Base-by-base conservation (phyloP, 1,140 invertebrate genomes). In the Megathymus violae region DNA sequence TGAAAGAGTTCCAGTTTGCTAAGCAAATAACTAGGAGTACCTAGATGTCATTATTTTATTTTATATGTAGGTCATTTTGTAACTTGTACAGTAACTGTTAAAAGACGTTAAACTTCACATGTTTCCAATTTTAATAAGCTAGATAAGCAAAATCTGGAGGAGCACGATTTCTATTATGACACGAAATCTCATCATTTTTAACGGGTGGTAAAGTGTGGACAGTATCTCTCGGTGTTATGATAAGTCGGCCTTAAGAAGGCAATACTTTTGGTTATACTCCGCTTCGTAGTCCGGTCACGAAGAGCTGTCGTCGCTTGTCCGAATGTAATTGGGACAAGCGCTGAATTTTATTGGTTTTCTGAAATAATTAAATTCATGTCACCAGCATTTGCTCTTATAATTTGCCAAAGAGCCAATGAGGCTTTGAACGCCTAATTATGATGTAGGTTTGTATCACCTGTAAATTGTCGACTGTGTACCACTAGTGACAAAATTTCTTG, bases 171-270 rank as follows among this genome's bases (percentile, higher is more conserved):
- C 44, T 61, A 59, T 64, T 59, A 58, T 44, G 25, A 36, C 22
- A 47, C 17, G 9, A 46, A 52, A 54, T 47, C 52, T 64, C 52
- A 64, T 64, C 51, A 64, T 19, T 41, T 64, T 64, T 50, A 64
- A 64, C 50, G 62, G 22, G 14, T 40, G 27, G 19, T 27, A 48
- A 36, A 50, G 7, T 9, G 36, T 48, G 16, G 44, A 34, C 17
- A 13, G 10, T 41, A 61, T 61, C 46, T 16, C 47, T 13, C 6
- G 38, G 15, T 25, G 11, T 15, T 41, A n/a, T n/a, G n/a, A n/a
- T n/a, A n/a, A n/a, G n/a, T n/a, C n/a, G n/a, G n/a, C n/a, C n/a
- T n/a, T n/a, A n/a, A n/a, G n/a, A n/a, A n/a, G n/a, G n/a, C n/a
- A n/a, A 44, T 41, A 41, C n/a, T 48, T 44, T 16, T 47, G 19